Conservation (phyloP, 1,140 invertebrate species). For the Sitobion miscanthi region DNA sequence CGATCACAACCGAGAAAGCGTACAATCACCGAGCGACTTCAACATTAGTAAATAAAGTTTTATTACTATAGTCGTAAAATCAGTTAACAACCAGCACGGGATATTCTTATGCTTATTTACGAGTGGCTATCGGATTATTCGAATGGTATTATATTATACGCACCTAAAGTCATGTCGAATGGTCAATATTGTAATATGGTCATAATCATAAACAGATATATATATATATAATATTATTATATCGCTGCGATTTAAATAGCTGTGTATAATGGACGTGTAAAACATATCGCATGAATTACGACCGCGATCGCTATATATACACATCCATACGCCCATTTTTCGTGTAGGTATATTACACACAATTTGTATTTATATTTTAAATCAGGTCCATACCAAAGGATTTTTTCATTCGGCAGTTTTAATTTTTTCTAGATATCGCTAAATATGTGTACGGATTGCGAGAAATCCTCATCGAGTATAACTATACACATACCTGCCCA, state of each 20-base stretch:
- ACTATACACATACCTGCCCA: too few species aligned
- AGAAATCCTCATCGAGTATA: not conserved
- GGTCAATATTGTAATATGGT: not conserved
- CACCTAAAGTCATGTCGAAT: not conserved
- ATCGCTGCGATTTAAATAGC: not conserved
- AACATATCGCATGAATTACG: not conserved
- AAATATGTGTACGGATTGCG: not conserved
- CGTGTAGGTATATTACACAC: not conserved
- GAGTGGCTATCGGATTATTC: not conserved
- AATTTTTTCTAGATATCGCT: not conserved
- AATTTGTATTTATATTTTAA: not conserved
- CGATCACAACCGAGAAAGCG: not conserved
- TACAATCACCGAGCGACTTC: not conserved
- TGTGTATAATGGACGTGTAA: not conserved
- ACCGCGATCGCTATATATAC: not conserved
- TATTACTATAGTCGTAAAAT: constrained; percentile 7
- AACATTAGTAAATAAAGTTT: constrained; percentile 14
- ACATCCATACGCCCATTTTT: not conserved
- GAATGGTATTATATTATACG: not conserved
- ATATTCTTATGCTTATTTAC: not conserved
- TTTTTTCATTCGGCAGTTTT: not conserved
- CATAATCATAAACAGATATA: not conserved
- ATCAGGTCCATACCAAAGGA: not conserved
- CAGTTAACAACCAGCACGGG: not conserved
- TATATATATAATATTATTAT: not conserved